These are phyloP conservation scores for Danio choprae DNA, from an alignment of 2,797 vertebrate species.

Conservation along the genomic window DNA sequence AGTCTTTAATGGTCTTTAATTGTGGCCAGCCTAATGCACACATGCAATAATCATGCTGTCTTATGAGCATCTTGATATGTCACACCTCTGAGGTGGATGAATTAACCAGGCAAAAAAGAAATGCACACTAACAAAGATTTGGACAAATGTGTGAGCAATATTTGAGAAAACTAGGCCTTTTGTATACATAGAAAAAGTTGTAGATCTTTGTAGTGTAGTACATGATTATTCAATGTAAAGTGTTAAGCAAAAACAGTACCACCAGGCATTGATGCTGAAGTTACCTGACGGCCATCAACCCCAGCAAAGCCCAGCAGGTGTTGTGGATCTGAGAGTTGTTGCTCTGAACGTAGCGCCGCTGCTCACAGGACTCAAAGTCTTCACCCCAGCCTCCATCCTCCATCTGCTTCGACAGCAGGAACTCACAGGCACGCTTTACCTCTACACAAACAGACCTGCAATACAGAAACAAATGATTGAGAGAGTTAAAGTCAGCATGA, in stretches of 20 bases:
- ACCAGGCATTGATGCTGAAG: neutral
- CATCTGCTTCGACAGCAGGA: slow-evolving; percentile 91
- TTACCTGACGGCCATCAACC: slow-evolving; percentile 92
- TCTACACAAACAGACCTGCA: slow-evolving; percentile 78
- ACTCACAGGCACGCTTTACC: slow-evolving; percentile 86
- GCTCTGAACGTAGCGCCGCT: slow-evolving; percentile 87
- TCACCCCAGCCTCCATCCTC: slow-evolving; percentile 95
- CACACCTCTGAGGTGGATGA: no score
- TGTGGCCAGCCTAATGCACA: no score
- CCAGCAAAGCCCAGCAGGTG: slow-evolving; percentile 91
- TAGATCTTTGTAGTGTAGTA: no score
- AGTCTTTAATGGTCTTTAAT: no score
- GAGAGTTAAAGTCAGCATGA: no score
- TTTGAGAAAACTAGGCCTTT: no score
- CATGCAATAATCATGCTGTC: no score
- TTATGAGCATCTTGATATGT: no score
- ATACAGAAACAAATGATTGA: neutral
- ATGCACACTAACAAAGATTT: no score
- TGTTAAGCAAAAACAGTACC: neutral
- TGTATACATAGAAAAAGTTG: no score
- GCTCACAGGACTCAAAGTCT: slow-evolving; percentile 93
- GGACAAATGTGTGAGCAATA: no score
- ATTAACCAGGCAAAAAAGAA: no score
- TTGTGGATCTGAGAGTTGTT: slow-evolving; percentile 88
- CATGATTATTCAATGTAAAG: neutral